Evolutionary conservation across 2,113 vertebrate genomes (phyloP).

Genomic region (Aspiorhynchus laticeps): DNA sequence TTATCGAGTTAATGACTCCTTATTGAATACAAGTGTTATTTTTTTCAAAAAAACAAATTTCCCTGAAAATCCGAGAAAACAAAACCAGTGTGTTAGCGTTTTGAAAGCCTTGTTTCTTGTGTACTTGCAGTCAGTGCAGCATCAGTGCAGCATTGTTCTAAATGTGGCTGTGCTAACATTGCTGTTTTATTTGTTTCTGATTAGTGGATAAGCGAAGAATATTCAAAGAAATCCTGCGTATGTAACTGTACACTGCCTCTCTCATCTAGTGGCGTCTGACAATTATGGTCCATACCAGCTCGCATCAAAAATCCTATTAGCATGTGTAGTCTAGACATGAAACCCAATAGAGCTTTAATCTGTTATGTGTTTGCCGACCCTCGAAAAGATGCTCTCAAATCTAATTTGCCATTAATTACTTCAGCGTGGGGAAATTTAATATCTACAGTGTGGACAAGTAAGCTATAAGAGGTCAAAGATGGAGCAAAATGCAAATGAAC

Average conservation of each 20-base stretch:
- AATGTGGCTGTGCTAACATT: not conserved
- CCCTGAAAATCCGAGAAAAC: not conserved
- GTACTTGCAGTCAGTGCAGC: not conserved
- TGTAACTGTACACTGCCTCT: constrained; percentile 34
- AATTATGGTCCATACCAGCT: not conserved
- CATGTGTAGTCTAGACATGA: constrained; percentile 48
- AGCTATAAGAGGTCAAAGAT: constrained; percentile 31
- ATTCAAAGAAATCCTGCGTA: constrained; percentile 9
- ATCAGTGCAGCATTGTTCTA: not conserved
- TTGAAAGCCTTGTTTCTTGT: not conserved
- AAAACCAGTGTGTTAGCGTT: not conserved
- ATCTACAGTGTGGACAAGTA: constrained; percentile 2
- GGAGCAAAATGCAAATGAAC: constrained; percentile 14
- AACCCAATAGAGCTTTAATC: constrained; percentile 37
- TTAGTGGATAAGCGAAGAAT: constrained; percentile 1
- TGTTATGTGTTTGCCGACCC: constrained; percentile 11
- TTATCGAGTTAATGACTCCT: not conserved
- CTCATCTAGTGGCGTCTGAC: constrained; percentile 35
- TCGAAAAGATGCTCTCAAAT: constrained; percentile 34
- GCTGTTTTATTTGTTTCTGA: constrained; percentile 14
- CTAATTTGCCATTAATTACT: constrained; percentile 50
- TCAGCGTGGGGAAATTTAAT: constrained; percentile 28
- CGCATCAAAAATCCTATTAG: constrained; percentile 38
- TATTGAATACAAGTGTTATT: too few species aligned
- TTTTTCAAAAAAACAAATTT: too few species aligned